These are phyloP conservation scores for Lepidurus arcticus DNA, from an alignment of 1,140 invertebrate species.

Conservation along the genomic window DNA sequence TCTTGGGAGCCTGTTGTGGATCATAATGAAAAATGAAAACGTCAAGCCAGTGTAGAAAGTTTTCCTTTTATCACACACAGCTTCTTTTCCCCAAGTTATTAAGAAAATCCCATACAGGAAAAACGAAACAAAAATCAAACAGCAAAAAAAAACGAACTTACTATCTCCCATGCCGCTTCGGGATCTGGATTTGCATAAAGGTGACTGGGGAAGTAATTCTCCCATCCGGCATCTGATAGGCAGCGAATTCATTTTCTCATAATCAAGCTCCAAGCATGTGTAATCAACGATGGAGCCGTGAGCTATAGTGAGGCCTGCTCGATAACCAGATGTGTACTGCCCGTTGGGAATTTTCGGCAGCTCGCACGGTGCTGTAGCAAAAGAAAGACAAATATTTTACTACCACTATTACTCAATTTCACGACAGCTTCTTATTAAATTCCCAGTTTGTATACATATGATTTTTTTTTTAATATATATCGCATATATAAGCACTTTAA, in stretches of 20 bases:
- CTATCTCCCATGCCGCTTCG: not conserved
- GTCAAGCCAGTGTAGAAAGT: not conserved
- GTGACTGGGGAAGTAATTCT: conserved; percentile 53
- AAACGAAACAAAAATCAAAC: not conserved
- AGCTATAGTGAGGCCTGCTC: conserved; percentile 67
- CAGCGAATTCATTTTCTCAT: conserved; percentile 47
- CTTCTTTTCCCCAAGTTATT: not conserved
- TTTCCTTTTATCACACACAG: not conserved
- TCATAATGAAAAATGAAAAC: conserved; percentile 20
- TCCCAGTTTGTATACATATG: no score
- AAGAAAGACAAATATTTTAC: conserved; percentile 11
- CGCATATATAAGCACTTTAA: no score
- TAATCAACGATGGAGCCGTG: conserved; percentile 58
- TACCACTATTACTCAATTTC: conserved; percentile 27
- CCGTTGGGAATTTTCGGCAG: conserved; percentile 64
- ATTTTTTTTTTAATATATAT: no score
- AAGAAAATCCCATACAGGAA: not conserved
- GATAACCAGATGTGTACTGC: conserved; percentile 66
- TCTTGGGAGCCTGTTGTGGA: conserved; percentile 17
- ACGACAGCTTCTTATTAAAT: not conserved
- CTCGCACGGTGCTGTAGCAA: conserved; percentile 59
- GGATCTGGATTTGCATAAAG: conserved; percentile 47
- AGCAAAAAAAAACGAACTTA: not conserved
- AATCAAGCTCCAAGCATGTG: conserved; percentile 52
- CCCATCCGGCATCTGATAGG: conserved; percentile 62